These are phyloP conservation scores for Barypeithes pellucidus DNA, from an alignment of 2,888 invertebrate species.

Conservation along the genomic window DNA sequence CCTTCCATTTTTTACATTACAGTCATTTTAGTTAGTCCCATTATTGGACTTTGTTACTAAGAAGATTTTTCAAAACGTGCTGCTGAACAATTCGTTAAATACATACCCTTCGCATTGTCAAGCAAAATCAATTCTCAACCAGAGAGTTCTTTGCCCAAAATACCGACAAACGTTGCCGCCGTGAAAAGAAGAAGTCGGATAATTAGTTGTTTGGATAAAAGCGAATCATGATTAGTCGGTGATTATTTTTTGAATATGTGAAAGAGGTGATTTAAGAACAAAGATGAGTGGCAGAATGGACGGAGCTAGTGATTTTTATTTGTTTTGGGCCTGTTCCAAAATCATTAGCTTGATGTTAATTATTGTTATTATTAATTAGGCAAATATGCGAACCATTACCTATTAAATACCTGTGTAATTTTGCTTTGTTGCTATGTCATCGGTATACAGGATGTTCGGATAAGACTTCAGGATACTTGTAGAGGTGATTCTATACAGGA, in stretches of 20 bases:
- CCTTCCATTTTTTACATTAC: slow-evolving; percentile 1
- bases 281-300: slow-evolving; percentile 1
- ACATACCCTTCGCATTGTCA: slow-evolving; percentile 42
- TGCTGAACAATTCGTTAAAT: slow-evolving; percentile 41
- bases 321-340: background rate
- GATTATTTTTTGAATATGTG: slow-evolving; percentile 19
- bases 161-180: slow-evolving; percentile 39
- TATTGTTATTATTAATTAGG: too few relatives aligned
- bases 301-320: background rate
- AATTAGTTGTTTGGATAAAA: slow-evolving; percentile 48
- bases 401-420: too few relatives aligned
- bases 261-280: slow-evolving; percentile 25
- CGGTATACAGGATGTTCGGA: too few relatives aligned
- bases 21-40: slow-evolving; percentile 2
- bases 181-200: slow-evolving; percentile 41
- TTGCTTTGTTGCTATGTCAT: too few relatives aligned
- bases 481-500: too few relatives aligned
- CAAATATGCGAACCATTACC: too few relatives aligned
- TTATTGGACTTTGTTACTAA: slow-evolving; percentile 20
- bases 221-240: slow-evolving; percentile 34
- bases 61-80: slow-evolving; percentile 36
- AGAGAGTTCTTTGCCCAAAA: slow-evolving; percentile 10
- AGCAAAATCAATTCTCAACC: slow-evolving; percentile 42
- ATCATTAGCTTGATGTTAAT: too few relatives aligned
- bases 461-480: too few relatives aligned